Evolutionary conservation across 1,140 invertebrate genomes (phyloP), one percentile per base, ranked within the genome.

Genomic region (Cylas formicarius): DNA sequence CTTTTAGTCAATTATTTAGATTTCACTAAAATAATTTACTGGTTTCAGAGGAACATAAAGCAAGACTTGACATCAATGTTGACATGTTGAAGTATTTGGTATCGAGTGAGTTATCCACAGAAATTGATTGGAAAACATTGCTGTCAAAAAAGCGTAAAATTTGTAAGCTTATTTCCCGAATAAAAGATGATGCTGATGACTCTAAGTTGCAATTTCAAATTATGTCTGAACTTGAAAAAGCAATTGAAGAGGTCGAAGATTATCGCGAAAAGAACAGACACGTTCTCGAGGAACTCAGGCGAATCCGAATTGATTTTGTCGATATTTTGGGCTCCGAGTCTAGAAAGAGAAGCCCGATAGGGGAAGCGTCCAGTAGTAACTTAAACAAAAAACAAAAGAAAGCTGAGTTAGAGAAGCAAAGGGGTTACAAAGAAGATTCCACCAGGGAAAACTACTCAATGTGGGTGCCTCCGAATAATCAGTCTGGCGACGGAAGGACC

Each of bases 401-500:
- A 48, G 52, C 55, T 8, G 68, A 69, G 50, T 53, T 67, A 14
- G 65, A 71, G 40, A 66, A 68, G 34, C 47, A 66, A 40, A 61
- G 60, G 53, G 54, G 49, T 9, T 70, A 67, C 20, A 66, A 67
- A 34, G 67, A 76, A 56, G 72, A 79, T 53, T 62, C 70, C 7
- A 62, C 67, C 10, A 63, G 62, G 14, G 75, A 82, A 47, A 73
- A 84, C 57, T 85, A 84, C 64, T 77, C 75, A 7, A 77, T 74
- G 50, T 90, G 86, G 86, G 58, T 83, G n/a, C 86, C 86, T 5
- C 86, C 86, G 5, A 41, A 65, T 44, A 71, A 77, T 61, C 86
- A 90, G 69, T 73, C 67, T 39, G 87, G 87, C 3, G 86, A 90
- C 72, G 87, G 87, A 9, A 74, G 75, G 56, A 90, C 86, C 16